Evolutionary conservation across 64 coral and sea anemone species (phyloP), one percentile per base, ranked within the genome.

Genomic region (Montipora foliosa): DNA sequence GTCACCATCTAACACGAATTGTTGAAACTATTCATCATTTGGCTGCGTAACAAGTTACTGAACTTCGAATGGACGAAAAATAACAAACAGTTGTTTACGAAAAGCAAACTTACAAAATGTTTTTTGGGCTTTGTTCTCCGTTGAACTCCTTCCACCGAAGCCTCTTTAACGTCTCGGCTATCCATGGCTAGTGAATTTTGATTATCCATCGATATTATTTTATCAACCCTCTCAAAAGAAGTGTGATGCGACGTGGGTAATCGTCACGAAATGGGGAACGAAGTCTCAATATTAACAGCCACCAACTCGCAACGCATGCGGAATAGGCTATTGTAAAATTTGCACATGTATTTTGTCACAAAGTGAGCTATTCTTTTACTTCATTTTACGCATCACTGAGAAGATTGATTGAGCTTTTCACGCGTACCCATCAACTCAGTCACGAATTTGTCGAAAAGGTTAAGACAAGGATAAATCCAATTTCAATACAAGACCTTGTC

Each of bases 91-190:
- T 7, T 71, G 68, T 21, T 21, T 22, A 15, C 21, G 5, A 71
- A 71, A 67, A 1, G 16, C 12, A 17, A 86, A 67, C 82, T 86
- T 86, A 86, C 82, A 24, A 86, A 86, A 37, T 86, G 82, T 86
- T 86, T 86, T n/a, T 86, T 86, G 0, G 82, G 82, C 3, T 72
- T 46, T 67, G 82, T 86, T 5, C 82, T 19, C 11, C 82, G 62
- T 16, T 86, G 82, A 11, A 86, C 82, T 0, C 82, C 82, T 24
- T 86, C 82, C 5, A 86, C 82, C 16, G 82, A 86, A 21, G 66
- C 82, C 17, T 86, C 82, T 51, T 86, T 86, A 14, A 86, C 82
- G 10, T 22, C 68, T 44, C 82, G 29, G 67, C 45, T 71, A 16
- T 86, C 82, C 82, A 86, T 86, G 45, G 16, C n/a, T 0, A 86